Percentiles rank a stretch among this genome's conserved stretches.
These are phyloP conservation scores for Saxidomus purpurata DNA, from an alignment of 1,140 invertebrate genomes.

Conservation along the genomic window DNA sequence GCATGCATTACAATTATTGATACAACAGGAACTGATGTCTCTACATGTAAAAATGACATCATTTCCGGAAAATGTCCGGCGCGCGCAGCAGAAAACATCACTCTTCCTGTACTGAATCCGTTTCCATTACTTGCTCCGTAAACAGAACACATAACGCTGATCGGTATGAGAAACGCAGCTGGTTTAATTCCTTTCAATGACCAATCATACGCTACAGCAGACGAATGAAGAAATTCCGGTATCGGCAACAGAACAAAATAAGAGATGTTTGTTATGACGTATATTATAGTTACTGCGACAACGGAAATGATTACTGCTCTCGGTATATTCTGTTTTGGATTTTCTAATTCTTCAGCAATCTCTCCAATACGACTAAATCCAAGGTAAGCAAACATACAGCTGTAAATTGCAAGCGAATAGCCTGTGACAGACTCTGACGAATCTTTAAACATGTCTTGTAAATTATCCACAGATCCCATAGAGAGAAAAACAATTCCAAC, in stretches of 20 bases:
- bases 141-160: constrained; percentile 28
- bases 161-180: constrained; percentile 18
- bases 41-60: constrained; percentile 6
- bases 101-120: not conserved
- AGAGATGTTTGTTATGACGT: constrained; percentile 86
- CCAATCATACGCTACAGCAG: constrained; percentile 51
- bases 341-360: constrained; percentile 46
- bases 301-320: constrained; percentile 86
- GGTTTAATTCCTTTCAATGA: not conserved
- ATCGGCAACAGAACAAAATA: constrained; percentile 30
- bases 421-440: not conserved
- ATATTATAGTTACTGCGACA: constrained; percentile 84
- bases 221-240: constrained; percentile 7
- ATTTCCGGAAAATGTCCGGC: constrained; percentile 49
- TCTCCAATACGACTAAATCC: constrained; percentile 30
- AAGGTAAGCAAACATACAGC: constrained; percentile 44
- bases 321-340: constrained; percentile 84
- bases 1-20: not conserved
- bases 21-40: not conserved
- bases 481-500: constrained; percentile 25
- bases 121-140: constrained; percentile 32
- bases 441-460: constrained; percentile 11
- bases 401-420: constrained; percentile 51
- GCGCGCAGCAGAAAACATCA: constrained; percentile 51
- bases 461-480: constrained; percentile 20